Evolutionary conservation across 2,888 invertebrate genomes (phyloP), one percentile per base, ranked within the genome.

Genomic region (Cotesia congregata): DNA sequence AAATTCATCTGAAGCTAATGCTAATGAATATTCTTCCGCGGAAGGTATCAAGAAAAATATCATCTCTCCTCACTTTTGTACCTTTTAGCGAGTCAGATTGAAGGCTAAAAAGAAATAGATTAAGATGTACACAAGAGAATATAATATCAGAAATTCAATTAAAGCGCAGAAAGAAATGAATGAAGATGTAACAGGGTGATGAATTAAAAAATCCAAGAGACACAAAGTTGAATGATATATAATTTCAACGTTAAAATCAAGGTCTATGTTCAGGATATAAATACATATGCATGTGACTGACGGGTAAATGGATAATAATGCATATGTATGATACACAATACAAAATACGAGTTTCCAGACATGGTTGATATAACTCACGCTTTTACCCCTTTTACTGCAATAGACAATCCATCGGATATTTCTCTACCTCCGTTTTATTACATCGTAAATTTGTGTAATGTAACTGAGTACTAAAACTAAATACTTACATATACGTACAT

Each of bases 291-390:
- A 50, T 50, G 50, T 50, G 50, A 12, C 50, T 50, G 50, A 50
- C 50, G 50, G 50, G 12, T 50, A 50, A 12, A 50, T 67, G 67
- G 9, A 67, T 68, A 17, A 15, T 65, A 6, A 50, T 75, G 60
- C 69, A 75, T 75, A 75, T 69, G 62, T 17, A 75, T 50, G 12
- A 50, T 12, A 50, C 50, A 9, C 50, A 12, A 50, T 50, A 50
- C 12, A 50, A 50, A 50, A 50, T 50, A 50, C 50, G 50, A 50
- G 50, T 50, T 50, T 50, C 7, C 50, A 50, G 7, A 50, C 50
- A 50, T 50, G 12, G 40, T 15, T 40, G 40, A 68, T n/a, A 40
- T 40, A 68, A 38, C 15, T 68, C 17, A 68, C 41, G 41, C 7
- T 50, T 69, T 1, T 2, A 69, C 15, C 20, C 17, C 20, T 5